Conservation (phyloP, 2,888 invertebrate species). For the Nyleta sp. region DNA sequence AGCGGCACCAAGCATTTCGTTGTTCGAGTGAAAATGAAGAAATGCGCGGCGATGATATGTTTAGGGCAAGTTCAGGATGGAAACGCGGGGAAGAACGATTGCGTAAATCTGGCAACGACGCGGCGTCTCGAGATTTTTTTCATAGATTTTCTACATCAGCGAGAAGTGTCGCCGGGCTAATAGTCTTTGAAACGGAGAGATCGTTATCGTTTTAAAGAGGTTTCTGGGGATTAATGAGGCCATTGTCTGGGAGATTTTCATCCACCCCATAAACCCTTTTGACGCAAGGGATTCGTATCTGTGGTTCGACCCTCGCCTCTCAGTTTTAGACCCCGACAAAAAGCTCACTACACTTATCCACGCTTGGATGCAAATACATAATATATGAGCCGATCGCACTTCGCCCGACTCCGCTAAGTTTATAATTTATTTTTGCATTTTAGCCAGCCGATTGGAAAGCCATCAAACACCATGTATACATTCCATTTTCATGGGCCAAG, state of each 20-base stretch:
- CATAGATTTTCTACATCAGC: conserved; percentile 48
- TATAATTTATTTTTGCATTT: conserved; percentile 65
- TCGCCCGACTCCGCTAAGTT: conserved; percentile 54
- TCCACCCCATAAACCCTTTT: conserved; percentile 78
- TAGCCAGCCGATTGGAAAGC: conserved; percentile 55
- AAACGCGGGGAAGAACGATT: no score
- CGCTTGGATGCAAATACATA: conserved; percentile 62
- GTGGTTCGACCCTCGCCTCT: conserved; percentile 67
- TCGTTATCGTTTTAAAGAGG: conserved; percentile 68
- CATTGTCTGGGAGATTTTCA: conserved; percentile 77
- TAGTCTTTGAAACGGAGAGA: conserved; percentile 59
- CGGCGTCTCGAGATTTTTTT: conserved; percentile 39
- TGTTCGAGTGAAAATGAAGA: neutral
- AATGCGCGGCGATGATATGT: no score
- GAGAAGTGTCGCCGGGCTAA: conserved; percentile 58
- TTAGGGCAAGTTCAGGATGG: no score
- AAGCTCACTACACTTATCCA: conserved; percentile 66
- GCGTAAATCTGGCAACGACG: conserved; percentile 27
- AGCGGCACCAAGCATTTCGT: neutral
- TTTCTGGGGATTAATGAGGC: conserved; percentile 76
- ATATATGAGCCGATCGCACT: conserved; percentile 66
- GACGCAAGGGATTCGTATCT: conserved; percentile 68
- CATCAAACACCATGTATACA: conserved; percentile 46
- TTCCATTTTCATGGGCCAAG: conserved; percentile 25
- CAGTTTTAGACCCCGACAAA: conserved; percentile 62